Conservation (phyloP, 2,888 invertebrate species). For the Cosmorhoe ocellata region DNA sequence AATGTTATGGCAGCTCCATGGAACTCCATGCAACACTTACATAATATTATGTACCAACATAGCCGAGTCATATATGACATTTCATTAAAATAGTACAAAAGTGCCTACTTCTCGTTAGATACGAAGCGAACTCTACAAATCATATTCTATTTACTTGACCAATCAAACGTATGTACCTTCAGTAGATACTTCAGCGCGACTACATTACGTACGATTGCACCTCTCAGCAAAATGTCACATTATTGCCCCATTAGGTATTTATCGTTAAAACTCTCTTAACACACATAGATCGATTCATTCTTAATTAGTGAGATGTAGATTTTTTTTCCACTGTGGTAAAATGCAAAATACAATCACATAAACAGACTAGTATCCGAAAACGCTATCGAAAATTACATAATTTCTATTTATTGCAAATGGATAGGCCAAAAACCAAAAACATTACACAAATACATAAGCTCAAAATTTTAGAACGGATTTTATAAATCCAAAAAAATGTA, state of each 20-base stretch:
- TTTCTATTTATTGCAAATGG: constrained; percentile 69
- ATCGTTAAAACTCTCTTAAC: constrained; percentile 50
- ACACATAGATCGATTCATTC: constrained; percentile 69
- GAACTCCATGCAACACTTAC: constrained; percentile 75
- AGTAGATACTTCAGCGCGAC: constrained; percentile 20
- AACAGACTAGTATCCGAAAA: constrained; percentile 80
- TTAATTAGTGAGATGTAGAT: constrained; percentile 79
- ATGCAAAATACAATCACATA: constrained; percentile 79
- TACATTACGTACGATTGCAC: constrained; percentile 56
- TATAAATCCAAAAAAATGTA: constrained; percentile 66
- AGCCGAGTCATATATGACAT: constrained; percentile 70
- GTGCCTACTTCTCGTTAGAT: constrained; percentile 47
- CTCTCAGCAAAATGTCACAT: constrained; percentile 70
- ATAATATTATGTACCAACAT: constrained; percentile 55
- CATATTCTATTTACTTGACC: constrained; percentile 20
- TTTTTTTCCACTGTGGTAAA: constrained; percentile 69
- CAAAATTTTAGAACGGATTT: constrained; percentile 74
- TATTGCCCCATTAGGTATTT: constrained; percentile 53
- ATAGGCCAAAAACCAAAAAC: constrained; percentile 72
- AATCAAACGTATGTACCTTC: constrained; percentile 21
- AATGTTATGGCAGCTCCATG: constrained; percentile 79
- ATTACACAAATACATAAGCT: constrained; percentile 71
- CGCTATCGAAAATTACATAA: constrained; percentile 70
- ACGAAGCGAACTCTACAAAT: constrained; percentile 52
- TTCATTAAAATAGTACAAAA: constrained; percentile 60